These are phyloP conservation scores for Caerostris darwini DNA, from an alignment of 1,140 invertebrate genomes.

Conservation along the genomic window DNA sequence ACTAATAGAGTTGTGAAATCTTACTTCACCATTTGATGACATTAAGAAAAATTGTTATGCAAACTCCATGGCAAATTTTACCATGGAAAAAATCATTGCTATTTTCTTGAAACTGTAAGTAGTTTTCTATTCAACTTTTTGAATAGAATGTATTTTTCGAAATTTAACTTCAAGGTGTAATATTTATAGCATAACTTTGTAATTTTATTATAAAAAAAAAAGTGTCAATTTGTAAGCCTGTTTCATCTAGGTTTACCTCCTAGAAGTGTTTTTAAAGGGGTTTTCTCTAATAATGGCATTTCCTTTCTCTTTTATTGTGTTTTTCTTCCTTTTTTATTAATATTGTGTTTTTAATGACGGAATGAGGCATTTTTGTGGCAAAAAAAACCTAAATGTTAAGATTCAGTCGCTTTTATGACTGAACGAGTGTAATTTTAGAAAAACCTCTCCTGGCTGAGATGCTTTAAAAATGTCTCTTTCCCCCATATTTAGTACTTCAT, in stretches of 20 bases:
- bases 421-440: too few relatives aligned
- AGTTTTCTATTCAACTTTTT: constrained; percentile 77
- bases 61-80: constrained; percentile 67
- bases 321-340: constrained; percentile 17
- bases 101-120: constrained; percentile 76
- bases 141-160: constrained; percentile 77
- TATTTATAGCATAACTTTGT: constrained; percentile 76
- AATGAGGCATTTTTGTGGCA: constrained; percentile 47
- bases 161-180: constrained; percentile 73
- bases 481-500: constrained; percentile 55
- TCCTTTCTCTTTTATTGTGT: constrained; percentile 33
- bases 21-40: background rate
- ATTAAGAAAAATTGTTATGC: constrained; percentile 50
- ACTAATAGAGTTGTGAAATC: constrained; percentile 1
- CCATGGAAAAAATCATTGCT: constrained; percentile 68
- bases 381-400: too few relatives aligned
- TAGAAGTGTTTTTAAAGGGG: constrained; percentile 55
- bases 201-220: constrained; percentile 67
- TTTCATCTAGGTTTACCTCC: constrained; percentile 63
- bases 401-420: too few relatives aligned
- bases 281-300: constrained; percentile 48
- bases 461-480: constrained; percentile 74
- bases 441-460: background rate
- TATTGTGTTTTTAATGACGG: constrained; percentile 46
- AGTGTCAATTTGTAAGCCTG: constrained; percentile 67